A percentile compares a stretch with the other conserved stretches of the same genome.
Evolutionary conservation across 1,140 invertebrate species (phyloP).

Genomic region (Ceratosolen fusciceps): DNA sequence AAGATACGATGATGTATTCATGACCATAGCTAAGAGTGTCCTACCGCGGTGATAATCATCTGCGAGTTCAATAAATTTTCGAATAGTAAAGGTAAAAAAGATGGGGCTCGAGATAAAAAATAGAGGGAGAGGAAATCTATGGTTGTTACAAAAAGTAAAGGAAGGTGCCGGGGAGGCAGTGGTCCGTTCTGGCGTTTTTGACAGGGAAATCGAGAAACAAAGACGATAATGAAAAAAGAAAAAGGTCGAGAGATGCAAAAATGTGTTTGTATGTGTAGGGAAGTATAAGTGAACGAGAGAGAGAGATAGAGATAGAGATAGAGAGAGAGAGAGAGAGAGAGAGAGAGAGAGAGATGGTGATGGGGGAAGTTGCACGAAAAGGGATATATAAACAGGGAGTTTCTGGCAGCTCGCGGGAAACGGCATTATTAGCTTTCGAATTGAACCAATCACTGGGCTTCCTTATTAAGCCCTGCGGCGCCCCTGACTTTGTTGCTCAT

Average conservation of each 20-base stretch:
- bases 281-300: not conserved
- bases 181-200: not conserved
- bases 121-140: not conserved
- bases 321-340: no score
- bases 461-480: slow-evolving; percentile 63
- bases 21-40: no score
- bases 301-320: not conserved
- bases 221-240: not conserved
- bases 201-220: not conserved
- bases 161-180: not conserved
- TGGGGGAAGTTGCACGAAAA: not conserved
- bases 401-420: slow-evolving; percentile 50
- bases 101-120: not conserved
- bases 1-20: no score
- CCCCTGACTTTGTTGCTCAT: slow-evolving; percentile 44
- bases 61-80: not conserved
- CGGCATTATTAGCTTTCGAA: slow-evolving; percentile 65
- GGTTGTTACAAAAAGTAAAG: not conserved
- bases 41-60: no score
- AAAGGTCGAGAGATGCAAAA: not conserved
- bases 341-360: no score
- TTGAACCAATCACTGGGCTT: slow-evolving; percentile 63
- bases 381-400: slow-evolving; percentile 12
- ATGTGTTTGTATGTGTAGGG: not conserved
- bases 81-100: not conserved